Evolutionary conservation across 1,140 invertebrate genomes (phyloP).

Genomic region (Bombus terrestris): DNA sequence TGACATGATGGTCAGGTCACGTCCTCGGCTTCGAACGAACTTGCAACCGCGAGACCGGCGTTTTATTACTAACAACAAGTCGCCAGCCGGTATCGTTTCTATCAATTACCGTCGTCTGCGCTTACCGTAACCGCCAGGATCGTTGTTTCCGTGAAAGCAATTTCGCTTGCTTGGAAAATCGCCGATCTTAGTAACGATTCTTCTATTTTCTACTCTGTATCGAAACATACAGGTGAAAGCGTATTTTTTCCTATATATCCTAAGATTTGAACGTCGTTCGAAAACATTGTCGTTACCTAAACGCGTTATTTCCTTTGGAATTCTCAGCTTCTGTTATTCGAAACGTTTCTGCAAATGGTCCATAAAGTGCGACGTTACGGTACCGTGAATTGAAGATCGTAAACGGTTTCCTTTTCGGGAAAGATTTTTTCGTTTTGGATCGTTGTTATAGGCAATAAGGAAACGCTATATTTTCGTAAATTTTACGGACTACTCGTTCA

Average conservation of each 20-base stretch:
- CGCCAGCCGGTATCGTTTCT: not conserved
- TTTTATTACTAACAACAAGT: constrained; percentile 6
- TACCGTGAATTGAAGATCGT: not conserved
- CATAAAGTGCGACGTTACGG: not conserved
- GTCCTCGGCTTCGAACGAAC: not conserved
- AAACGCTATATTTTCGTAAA: not conserved
- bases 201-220: not conserved
- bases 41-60: not conserved
- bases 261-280: not conserved
- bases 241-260: not conserved
- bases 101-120: constrained; percentile 15
- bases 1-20: not conserved
- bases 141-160: not conserved
- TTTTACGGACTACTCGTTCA: too few relatives aligned
- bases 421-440: not conserved
- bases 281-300: not conserved
- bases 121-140: not conserved
- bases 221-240: not conserved
- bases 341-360: not conserved
- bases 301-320: not conserved
- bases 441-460: not conserved
- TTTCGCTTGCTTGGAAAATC: not conserved
- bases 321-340: not conserved
- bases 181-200: not conserved
- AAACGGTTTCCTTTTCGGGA: not conserved